Evolutionary conservation across 1,140 invertebrate genomes (phyloP).

Genomic region (Callitettix versicolor): DNA sequence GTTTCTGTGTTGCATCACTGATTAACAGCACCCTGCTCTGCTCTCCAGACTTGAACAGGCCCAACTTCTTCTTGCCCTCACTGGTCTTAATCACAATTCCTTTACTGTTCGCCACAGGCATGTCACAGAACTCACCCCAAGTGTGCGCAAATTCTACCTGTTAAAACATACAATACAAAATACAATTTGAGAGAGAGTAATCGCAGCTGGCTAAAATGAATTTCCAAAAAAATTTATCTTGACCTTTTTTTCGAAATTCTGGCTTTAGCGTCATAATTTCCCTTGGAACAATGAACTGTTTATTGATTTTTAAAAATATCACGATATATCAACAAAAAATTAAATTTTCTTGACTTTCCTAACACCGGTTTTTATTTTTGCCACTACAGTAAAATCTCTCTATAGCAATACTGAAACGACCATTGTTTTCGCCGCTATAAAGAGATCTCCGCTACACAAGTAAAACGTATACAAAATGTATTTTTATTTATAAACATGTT

Average conservation of each 20-base stretch:
- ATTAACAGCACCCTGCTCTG: too few relatives aligned
- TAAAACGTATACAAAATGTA: too few relatives aligned
- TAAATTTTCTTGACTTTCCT: neutral
- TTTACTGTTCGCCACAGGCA: slow-evolving; percentile 40
- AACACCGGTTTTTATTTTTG: too few relatives aligned
- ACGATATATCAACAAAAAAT: neutral
- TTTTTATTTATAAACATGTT: too few relatives aligned
- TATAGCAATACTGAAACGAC: too few relatives aligned
- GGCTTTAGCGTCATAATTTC: neutral
- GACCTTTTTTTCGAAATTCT: neutral
- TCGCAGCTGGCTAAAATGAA: neutral
- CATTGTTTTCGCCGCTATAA: too few relatives aligned
- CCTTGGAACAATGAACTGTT: neutral
- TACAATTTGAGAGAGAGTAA: neutral
- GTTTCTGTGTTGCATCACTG: too few relatives aligned
- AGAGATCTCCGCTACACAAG: too few relatives aligned
- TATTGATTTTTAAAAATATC: neutral
- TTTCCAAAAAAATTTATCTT: neutral
- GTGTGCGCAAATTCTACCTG: slow-evolving; percentile 50
- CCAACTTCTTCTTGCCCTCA: slow-evolving; percentile 37
- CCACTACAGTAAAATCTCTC: too few relatives aligned
- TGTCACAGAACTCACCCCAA: slow-evolving; percentile 45
- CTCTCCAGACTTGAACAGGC: too few relatives aligned
- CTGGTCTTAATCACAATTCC: slow-evolving; percentile 40
- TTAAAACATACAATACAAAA: neutral